A percentile compares a stretch with the other conserved stretches of the same genome.
These are phyloP conservation scores for Globia sparganii DNA, from an alignment of 2,888 invertebrate species.

Conservation along the genomic window DNA sequence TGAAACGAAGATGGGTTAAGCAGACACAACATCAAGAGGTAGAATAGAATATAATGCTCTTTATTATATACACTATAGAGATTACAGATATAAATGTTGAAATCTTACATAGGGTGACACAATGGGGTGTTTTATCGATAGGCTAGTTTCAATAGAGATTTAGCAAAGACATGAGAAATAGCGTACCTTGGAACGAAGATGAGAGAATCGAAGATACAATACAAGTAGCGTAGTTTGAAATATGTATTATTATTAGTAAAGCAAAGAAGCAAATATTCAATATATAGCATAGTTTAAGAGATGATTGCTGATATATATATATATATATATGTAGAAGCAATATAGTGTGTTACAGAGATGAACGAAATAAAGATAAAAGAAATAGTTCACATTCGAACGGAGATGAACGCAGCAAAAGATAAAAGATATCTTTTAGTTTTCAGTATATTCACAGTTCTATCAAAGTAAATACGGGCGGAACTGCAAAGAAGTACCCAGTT, in stretches of 20 bases:
- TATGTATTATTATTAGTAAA: not conserved
- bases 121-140: not conserved
- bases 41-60: no score
- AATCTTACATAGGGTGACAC: not conserved
- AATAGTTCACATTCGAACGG: no score
- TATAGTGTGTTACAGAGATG: not conserved
- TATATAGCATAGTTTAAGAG: not conserved
- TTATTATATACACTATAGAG: no score
- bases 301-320: not conserved
- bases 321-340: not conserved
- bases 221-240: not conserved
- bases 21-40: not conserved
- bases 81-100: not conserved
- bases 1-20: not conserved
- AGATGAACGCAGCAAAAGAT: constrained; percentile 4
- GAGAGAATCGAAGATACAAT: not conserved
- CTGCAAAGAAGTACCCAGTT: constrained; percentile 21
- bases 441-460: not conserved
- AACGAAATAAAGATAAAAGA: not conserved
- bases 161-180: not conserved
- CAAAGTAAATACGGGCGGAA: constrained; percentile 30
- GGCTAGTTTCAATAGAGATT: not conserved
- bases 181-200: not conserved
- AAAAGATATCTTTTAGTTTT: constrained; percentile 1
- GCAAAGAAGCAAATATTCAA: not conserved